Conservation (phyloP, 2,888 invertebrate species). For the Oegoconia quadripuncta region DNA sequence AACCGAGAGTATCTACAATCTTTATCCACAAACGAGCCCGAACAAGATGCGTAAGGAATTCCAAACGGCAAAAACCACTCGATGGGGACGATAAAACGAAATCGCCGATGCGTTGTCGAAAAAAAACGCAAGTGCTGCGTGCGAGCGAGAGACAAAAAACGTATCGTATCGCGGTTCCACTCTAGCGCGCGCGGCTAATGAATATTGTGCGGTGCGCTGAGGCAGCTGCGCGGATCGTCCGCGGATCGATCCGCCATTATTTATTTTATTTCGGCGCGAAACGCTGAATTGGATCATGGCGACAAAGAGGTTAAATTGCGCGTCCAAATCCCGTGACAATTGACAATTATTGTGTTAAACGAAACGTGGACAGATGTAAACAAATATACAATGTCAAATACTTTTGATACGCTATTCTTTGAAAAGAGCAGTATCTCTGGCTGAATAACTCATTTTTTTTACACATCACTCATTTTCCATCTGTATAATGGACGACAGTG, state of each 20-base stretch:
- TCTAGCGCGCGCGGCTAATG: conserved; percentile 71
- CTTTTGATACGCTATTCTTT: conserved; percentile 28
- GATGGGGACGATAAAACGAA: conserved; percentile 74
- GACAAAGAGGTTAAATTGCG: conserved; percentile 77
- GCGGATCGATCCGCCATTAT: conserved; percentile 67
- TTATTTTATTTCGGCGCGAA: conserved; percentile 76
- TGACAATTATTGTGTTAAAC: conserved; percentile 58
- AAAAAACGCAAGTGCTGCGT: conserved; percentile 72
- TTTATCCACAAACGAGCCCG: conserved; percentile 48
- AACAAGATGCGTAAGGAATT: conserved; percentile 70
- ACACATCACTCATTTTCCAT: background rate
- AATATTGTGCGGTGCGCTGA: conserved; percentile 55
- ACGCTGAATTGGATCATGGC: conserved; percentile 70
- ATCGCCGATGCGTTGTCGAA: conserved; percentile 73
- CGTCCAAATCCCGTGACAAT: conserved; percentile 74
- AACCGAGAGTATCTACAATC: conserved; percentile 29
- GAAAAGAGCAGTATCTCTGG: conserved; percentile 32
- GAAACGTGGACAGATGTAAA: conserved; percentile 72
- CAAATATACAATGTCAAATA: conserved; percentile 53
- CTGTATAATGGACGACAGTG: too few species aligned
- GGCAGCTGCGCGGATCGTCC: conserved; percentile 62
- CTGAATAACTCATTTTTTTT: conserved; percentile 9
- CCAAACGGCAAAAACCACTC: conserved; percentile 71
- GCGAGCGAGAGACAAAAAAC: conserved; percentile 74
- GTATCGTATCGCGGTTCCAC: conserved; percentile 75